Evolutionary conservation across 1,140 invertebrate species (phyloP).

Genomic region (Pararge aegeria): DNA sequence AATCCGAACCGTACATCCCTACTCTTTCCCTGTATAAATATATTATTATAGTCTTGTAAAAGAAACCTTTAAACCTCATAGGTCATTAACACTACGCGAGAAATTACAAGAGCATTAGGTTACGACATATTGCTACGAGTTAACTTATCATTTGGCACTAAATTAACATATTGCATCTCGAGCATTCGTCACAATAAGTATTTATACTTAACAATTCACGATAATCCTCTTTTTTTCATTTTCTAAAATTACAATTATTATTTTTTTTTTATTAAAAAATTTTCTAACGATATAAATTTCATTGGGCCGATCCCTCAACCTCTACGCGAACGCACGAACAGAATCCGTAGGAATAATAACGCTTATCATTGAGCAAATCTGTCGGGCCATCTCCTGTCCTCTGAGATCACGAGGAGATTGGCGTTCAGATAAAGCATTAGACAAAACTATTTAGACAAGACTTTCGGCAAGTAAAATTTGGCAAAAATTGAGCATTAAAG

Average conservation of each 20-base stretch:
- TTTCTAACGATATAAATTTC: slow-evolving; percentile 60
- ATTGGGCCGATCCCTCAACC: slow-evolving; percentile 53
- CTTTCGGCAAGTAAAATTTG: slow-evolving; percentile 77
- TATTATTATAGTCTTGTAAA: slow-evolving; percentile 77
- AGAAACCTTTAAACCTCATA: slow-evolving; percentile 76
- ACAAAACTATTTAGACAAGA: slow-evolving; percentile 67
- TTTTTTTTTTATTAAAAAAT: slow-evolving; percentile 44
- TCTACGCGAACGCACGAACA: slow-evolving; percentile 46
- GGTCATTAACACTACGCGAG: slow-evolving; percentile 75
- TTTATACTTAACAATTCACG: slow-evolving; percentile 57
- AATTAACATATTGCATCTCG: slow-evolving; percentile 79
- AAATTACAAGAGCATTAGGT: slow-evolving; percentile 77
- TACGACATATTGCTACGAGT: slow-evolving; percentile 77
- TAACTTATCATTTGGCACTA: slow-evolving; percentile 80
- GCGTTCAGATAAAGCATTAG: slow-evolving; percentile 32
- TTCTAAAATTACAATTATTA: slow-evolving; percentile 63
- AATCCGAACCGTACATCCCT: slow-evolving; percentile 74
- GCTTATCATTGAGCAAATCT: slow-evolving; percentile 69
- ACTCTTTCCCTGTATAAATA: slow-evolving; percentile 78
- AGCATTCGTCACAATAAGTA: slow-evolving; percentile 70
- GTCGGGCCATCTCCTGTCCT: slow-evolving; percentile 41
- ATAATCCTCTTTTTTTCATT: slow-evolving; percentile 31
- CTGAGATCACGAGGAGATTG: slow-evolving; percentile 35
- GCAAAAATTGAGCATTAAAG: slow-evolving; percentile 77
- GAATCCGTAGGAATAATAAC: slow-evolving; percentile 48